These are phyloP conservation scores for Chlorops oryzae DNA, from an alignment of 1,140 invertebrate genomes.

Conservation along the genomic window DNA sequence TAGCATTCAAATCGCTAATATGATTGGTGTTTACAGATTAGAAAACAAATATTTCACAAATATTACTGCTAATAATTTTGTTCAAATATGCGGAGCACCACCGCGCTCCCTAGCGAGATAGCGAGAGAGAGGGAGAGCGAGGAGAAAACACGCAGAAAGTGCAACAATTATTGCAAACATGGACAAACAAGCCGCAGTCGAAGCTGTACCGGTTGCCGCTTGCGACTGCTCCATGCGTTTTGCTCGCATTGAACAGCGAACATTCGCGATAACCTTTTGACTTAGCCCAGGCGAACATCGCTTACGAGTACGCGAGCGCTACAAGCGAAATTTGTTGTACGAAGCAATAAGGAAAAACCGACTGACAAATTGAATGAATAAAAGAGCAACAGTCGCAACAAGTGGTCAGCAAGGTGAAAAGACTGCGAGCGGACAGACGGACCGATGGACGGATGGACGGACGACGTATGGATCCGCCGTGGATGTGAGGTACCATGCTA, in stretches of 20 bases:
- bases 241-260: too few species aligned
- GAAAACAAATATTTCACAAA: constrained; percentile 48
- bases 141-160: constrained; percentile 13
- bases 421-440: too few species aligned
- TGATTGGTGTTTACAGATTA: constrained; percentile 49
- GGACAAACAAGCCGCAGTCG: too few species aligned
- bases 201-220: too few species aligned
- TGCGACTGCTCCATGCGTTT: too few species aligned
- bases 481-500: too few species aligned
- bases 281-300: constrained; percentile 17
- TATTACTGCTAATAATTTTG: constrained; percentile 47
- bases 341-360: constrained; percentile 6
- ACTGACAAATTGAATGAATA: constrained; percentile 49
- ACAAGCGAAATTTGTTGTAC: constrained; percentile 5
- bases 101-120: constrained; percentile 26
- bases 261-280: constrained; percentile 46
- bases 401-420: constrained; percentile 40
- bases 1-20: constrained; percentile 48
- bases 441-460: constrained; percentile 9
- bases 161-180: constrained; percentile 12
- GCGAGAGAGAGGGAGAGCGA: too few species aligned
- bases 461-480: too few species aligned
- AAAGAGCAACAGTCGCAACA: constrained; percentile 48
- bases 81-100: constrained; percentile 1
- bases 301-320: not conserved